Evolutionary conservation across 2,888 invertebrate genomes (phyloP), one percentile per base, ranked within the genome.

Genomic region (Caenorhabditis virilis): DNA sequence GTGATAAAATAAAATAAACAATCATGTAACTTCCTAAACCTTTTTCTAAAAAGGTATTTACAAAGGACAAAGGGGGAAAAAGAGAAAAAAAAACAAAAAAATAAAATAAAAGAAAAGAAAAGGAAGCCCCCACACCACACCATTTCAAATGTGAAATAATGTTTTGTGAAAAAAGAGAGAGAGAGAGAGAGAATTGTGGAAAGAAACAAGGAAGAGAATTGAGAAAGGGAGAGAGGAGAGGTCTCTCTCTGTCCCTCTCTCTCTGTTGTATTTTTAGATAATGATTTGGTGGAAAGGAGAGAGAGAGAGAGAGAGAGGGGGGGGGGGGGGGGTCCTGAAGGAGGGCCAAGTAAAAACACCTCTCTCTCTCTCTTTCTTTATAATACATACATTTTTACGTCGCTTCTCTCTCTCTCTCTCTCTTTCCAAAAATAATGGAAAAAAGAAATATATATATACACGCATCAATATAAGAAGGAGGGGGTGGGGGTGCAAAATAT

Each of bases 301-400:
- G 60, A 54, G 48, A 30, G 41, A 26, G 41, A 53, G 42, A 53
- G 45, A 51, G 42, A 52, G 51, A 49, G 52, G 22, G 56, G 47
- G 51, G 36, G 46, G 23, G 23, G 43, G 26, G 38, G 13, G 13
- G 26, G 33, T 26, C 33, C 25, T 18, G 35, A 48, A 27, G 35
- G 39, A 51, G 45, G 18, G 30, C 36, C 35, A 20, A 15, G 43
- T 23, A 22, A 27, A 30, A 46, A 23, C 33, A 15, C 23, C 45
- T 35, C 45, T 45, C 46, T 46, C 45, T 36, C 53, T 45, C 36
- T 27, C 45, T 36, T 36, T n/a, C 36, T 36, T n/a, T 36, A 5
- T 36, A n/a, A 6, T 6, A 30, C 13, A 9, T 30, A 9, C 13
- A 30, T 30, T 30, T 30, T n/a, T n/a, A n/a, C n/a, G n/a, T n/a